These are phyloP conservation scores for Microctenopoma steveboyesi DNA, from an alignment of 2,797 vertebrate species.

Conservation along the genomic window DNA sequence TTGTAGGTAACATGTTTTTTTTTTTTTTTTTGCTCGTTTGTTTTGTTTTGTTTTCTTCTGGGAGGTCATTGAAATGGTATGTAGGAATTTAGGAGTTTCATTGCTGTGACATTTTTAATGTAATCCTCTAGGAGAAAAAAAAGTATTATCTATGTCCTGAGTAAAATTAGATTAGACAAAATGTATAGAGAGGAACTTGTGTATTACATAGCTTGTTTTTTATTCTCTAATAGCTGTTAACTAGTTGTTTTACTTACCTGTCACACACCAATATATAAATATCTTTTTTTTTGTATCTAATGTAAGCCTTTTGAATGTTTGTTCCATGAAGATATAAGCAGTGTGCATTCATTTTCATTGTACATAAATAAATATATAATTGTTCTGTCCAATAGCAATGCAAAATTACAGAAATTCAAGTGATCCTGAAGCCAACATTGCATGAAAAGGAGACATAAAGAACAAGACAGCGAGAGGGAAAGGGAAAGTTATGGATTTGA, in stretches of 20 bases:
- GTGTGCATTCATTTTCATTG: conserved; percentile 83
- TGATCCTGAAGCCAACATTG: conserved; percentile 63
- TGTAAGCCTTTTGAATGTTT: conserved; percentile 85
- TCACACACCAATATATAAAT: conserved; percentile 83
- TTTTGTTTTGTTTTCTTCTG: conserved; percentile 58
- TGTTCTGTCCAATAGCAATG: conserved; percentile 80
- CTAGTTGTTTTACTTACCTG: conserved; percentile 82
- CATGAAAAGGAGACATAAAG: conserved; percentile 42
- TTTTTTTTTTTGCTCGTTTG: conserved; percentile 53
- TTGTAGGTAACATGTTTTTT: conserved; percentile 86
- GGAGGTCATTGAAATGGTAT: conserved; percentile 82
- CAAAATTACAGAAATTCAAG: conserved; percentile 68
- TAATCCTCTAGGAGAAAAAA: conserved; percentile 79
- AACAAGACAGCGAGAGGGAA: conserved; percentile 26
- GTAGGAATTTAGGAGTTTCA: conserved; percentile 79
- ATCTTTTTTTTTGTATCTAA: conserved; percentile 82
- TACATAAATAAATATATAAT: conserved; percentile 86
- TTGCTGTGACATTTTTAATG: conserved; percentile 83
- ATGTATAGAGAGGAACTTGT: conserved; percentile 75
- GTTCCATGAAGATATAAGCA: conserved; percentile 81
- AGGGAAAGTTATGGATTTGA: conserved; percentile 55
- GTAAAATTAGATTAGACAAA: conserved; percentile 78
- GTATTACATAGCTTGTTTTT: conserved; percentile 80
- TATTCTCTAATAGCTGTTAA: conserved; percentile 81
- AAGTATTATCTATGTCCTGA: conserved; percentile 72